Conservation (phyloP, 2,888 invertebrate species). For the Cyclophora albipunctata region DNA sequence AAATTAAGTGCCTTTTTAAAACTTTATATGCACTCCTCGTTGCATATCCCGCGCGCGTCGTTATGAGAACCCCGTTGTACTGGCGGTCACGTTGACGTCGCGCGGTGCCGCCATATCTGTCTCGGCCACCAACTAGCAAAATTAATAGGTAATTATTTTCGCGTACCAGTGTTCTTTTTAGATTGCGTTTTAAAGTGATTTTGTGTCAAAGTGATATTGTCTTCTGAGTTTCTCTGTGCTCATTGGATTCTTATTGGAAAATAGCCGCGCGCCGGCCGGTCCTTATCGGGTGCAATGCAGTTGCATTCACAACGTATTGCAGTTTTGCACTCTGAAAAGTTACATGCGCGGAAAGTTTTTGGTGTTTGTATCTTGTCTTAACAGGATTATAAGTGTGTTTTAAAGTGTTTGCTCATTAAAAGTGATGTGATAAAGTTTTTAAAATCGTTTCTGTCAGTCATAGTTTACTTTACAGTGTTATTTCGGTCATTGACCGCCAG, state of each 20-base stretch:
- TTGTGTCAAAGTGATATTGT: constrained; percentile 57
- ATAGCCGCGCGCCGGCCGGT: constrained; percentile 73
- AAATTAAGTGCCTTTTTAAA: constrained; percentile 62
- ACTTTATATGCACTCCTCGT: constrained; percentile 78
- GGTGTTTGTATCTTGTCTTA: constrained; percentile 48
- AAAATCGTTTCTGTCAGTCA: constrained; percentile 47
- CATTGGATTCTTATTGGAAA: constrained; percentile 68
- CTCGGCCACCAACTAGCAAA: constrained; percentile 77
- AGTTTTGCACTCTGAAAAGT: constrained; percentile 71
- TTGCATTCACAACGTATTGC: constrained; percentile 76
- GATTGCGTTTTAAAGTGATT: constrained; percentile 51
- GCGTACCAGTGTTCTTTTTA: constrained; percentile 60
- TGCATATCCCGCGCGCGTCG: constrained; percentile 85
- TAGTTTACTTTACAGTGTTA: constrained; percentile 65
- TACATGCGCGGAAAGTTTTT: constrained; percentile 70
- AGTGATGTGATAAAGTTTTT: constrained; percentile 63
- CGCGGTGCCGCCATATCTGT: constrained; percentile 81
- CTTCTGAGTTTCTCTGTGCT: constrained; percentile 43
- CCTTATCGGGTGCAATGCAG: constrained; percentile 75
- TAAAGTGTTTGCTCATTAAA: constrained; percentile 54
- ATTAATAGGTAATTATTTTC: constrained; percentile 77
- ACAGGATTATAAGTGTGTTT: constrained; percentile 54
- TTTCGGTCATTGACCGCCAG: constrained; percentile 76
- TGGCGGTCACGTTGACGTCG: constrained; percentile 81
- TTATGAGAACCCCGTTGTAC: constrained; percentile 82